phyloP scores from a whole-genome alignment of 23 tunicate genomes.

The Ciona savignyi region DNA sequence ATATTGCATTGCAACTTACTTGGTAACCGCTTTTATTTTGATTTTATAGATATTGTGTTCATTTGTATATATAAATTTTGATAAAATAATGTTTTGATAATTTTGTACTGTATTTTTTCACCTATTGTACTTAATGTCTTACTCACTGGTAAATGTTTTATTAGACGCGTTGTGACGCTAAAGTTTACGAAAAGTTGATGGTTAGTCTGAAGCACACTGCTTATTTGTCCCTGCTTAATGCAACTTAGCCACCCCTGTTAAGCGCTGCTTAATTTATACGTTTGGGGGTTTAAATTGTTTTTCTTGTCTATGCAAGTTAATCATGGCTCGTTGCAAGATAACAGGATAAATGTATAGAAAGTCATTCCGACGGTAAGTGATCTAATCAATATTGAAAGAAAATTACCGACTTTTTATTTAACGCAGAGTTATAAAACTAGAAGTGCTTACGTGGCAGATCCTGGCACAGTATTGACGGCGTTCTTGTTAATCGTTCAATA shows the following conservation, averaged over 20 bases:
- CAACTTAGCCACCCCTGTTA: no score
- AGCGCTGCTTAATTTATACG: no score
- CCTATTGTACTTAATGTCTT: not conserved
- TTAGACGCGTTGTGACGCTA: not conserved
- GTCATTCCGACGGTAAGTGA: not conserved
- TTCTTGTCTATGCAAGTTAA: not conserved
- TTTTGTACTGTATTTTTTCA: not conserved
- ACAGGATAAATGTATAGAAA: not conserved
- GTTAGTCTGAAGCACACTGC: no score
- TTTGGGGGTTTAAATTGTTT: not conserved
- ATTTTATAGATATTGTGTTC: no score
- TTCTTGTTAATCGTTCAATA: not conserved
- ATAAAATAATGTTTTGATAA: not conserved
- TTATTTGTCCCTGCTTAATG: no score
- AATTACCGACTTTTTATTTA: conserved; percentile 1
- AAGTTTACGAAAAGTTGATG: no score
- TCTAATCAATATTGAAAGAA: not conserved
- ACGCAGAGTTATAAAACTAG: conserved; percentile 5
- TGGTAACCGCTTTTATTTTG: not conserved
- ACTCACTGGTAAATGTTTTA: not conserved
- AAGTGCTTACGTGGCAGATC: not conserved
- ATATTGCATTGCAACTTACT: not conserved
- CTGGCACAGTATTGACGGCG: not conserved
- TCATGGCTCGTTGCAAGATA: not conserved
- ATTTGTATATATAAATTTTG: no score